phyloP scores from a whole-genome alignment of 1,140 invertebrate species.

The Drosophila ohnishii region DNA sequence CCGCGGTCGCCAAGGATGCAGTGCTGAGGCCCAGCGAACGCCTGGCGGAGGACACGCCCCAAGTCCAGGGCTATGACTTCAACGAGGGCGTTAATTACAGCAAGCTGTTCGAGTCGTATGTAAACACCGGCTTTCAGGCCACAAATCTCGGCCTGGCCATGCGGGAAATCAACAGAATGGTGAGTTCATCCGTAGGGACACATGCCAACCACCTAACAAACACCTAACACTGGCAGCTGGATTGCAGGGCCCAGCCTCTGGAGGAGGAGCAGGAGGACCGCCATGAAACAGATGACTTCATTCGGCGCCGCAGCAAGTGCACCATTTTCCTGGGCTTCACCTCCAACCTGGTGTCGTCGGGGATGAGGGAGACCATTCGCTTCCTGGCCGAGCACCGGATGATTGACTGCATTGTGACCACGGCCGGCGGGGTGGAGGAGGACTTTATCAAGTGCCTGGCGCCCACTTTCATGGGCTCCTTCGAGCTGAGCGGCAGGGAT shows the following conservation, averaged over 20 bases:
- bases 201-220: neutral
- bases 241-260: conserved; percentile 87
- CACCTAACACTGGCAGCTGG: conserved; percentile 65
- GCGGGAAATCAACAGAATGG: conserved; percentile 96
- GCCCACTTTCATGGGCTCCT: conserved; percentile 92
- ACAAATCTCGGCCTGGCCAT: conserved; percentile 96
- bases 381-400: conserved; percentile 94
- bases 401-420: conserved; percentile 98
- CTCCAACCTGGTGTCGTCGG: conserved; percentile 98
- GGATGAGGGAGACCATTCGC: conserved; percentile 94
- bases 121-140: conserved; percentile 96
- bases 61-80: conserved; percentile 94
- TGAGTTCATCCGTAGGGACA: conserved; percentile 78
- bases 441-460: conserved; percentile 99
- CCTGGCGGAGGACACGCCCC: conserved; percentile 86
- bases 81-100: conserved; percentile 95
- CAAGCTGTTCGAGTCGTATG: conserved; percentile 91
- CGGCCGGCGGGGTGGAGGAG: conserved; percentile 99
- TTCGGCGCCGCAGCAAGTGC: conserved; percentile 90
- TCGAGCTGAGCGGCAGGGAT: conserved; percentile 90
- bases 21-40: conserved; percentile 87
- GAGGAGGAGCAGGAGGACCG: conserved; percentile 87
- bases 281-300: conserved; percentile 91
- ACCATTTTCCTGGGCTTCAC: conserved; percentile 99
- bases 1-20: conserved; percentile 86